These are phyloP conservation scores for Circaetus gallicus DNA, from an alignment of 2,113 vertebrate species.

Conservation along the genomic window DNA sequence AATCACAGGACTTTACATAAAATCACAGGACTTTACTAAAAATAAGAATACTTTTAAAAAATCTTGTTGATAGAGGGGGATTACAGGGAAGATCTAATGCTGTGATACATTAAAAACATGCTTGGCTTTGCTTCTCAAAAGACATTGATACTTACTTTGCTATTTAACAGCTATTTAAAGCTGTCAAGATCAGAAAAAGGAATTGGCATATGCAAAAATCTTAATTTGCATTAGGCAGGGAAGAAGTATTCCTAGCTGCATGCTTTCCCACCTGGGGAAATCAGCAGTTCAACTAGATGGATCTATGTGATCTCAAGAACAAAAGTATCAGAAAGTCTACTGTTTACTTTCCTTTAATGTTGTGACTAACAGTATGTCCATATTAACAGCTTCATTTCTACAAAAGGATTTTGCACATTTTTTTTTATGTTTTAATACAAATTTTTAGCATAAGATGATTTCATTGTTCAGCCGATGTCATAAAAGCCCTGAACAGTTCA, in stretches of 20 bases:
- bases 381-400: slow-evolving; percentile 29
- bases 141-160: not conserved
- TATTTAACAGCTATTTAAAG: slow-evolving; percentile 42
- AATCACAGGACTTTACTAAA: not conserved
- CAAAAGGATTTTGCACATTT: slow-evolving; percentile 6
- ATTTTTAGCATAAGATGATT: slow-evolving; percentile 30
- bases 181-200: not conserved
- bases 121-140: slow-evolving; percentile 36
- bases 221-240: not conserved
- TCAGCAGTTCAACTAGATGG: not conserved
- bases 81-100: not conserved
- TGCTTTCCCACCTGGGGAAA: not conserved
- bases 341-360: slow-evolving; percentile 37
- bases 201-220: not conserved
- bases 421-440: slow-evolving; percentile 26
- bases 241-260: not conserved
- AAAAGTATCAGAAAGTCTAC: not conserved
- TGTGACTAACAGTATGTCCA: slow-evolving; percentile 42
- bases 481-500: slow-evolving; percentile 78
- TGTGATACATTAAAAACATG: not conserved
- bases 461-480: slow-evolving; percentile 47
- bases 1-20: not conserved
- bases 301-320: not conserved
- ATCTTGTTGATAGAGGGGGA: not conserved
- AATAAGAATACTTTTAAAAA: not conserved